Percentiles rank a stretch among this genome's conserved stretches.
These are phyloP conservation scores for Alosa sapidissima DNA, from an alignment of 2,797 vertebrate genomes.

Conservation along the genomic window DNA sequence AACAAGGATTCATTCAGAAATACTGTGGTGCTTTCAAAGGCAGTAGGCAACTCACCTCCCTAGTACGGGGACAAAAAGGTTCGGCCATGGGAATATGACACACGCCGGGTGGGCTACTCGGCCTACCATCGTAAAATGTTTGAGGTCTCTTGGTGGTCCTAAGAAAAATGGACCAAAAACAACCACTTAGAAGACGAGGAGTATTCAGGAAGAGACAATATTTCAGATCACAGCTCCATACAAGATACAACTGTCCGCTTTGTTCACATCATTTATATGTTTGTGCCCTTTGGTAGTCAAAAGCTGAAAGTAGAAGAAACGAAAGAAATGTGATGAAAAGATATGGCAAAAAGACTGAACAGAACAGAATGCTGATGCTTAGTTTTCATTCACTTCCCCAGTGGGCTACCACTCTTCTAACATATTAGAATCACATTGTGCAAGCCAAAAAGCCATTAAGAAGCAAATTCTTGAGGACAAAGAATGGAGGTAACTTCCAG, in stretches of 20 bases:
- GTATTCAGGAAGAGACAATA: background rate
- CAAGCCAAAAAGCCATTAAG: background rate
- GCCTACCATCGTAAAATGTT: slow-evolving; percentile 87
- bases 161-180: slow-evolving; percentile 31
- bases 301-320: background rate
- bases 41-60: slow-evolving; percentile 77
- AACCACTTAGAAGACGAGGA: background rate
- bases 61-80: slow-evolving; percentile 91
- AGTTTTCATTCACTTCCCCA: background rate
- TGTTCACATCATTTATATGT: background rate
- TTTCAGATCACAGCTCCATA: background rate
- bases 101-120: slow-evolving; percentile 80
- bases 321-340: background rate
- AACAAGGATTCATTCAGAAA: background rate
- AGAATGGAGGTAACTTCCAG: slow-evolving; percentile 9
- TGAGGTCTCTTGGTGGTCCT: slow-evolving; percentile 89
- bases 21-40: background rate
- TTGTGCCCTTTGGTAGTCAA: background rate
- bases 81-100: slow-evolving; percentile 95
- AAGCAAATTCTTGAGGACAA: background rate
- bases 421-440: background rate
- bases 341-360: background rate
- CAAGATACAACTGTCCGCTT: too few species aligned
- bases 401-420: background rate
- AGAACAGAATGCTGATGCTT: background rate